Evolutionary conservation across 2,797 vertebrate species (phyloP).

Genomic region (Myripristis jacobus): DNA sequence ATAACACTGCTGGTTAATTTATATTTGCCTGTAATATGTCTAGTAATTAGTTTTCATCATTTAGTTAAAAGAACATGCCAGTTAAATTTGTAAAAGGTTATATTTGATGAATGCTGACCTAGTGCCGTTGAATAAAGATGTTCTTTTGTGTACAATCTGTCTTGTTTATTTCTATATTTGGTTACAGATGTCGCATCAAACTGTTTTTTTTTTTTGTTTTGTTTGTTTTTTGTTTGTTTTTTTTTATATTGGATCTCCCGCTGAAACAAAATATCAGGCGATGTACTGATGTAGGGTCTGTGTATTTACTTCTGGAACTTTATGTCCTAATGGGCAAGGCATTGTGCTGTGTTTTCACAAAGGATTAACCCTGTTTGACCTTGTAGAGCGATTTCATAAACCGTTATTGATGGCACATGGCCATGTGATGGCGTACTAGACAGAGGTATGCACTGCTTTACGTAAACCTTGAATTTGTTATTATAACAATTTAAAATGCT

Average conservation of each 20-base stretch:
- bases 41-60: slow-evolving; percentile 18
- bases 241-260: slow-evolving; percentile 6
- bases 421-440: too few species aligned
- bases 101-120: slow-evolving; percentile 33
- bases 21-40: not conserved
- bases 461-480: too few species aligned
- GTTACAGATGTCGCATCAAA: not conserved
- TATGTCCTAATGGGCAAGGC: too few species aligned
- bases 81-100: slow-evolving; percentile 37
- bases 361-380: too few species aligned
- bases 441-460: too few species aligned
- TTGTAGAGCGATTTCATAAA: too few species aligned
- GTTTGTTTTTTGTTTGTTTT: too few species aligned
- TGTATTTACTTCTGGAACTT: too few species aligned
- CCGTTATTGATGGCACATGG: too few species aligned
- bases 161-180: slow-evolving; percentile 7
- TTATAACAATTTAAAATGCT: too few species aligned
- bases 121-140: slow-evolving; percentile 39
- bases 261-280: not conserved
- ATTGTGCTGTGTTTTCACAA: too few species aligned
- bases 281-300: not conserved
- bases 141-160: slow-evolving; percentile 30
- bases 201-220: too few species aligned
- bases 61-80: slow-evolving; percentile 4
- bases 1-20: slow-evolving; percentile 3